Evolutionary conservation across 2,797 vertebrate species (phyloP).

Genomic region (Brachyrhaphis roseni): DNA sequence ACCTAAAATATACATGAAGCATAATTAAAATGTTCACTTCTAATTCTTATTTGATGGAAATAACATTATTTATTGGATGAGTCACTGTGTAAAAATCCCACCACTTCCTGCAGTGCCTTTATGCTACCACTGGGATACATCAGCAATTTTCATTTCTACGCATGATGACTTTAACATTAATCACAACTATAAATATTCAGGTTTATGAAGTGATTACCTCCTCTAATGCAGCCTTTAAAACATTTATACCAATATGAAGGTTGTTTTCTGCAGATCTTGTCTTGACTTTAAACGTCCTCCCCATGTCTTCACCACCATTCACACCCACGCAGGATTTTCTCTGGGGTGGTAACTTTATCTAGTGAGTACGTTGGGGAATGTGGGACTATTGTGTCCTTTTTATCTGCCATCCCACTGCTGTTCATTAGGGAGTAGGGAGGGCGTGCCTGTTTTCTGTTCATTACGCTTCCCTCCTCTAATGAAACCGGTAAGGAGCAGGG

Average conservation of each 20-base stretch:
- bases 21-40: not conserved
- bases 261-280: not conserved
- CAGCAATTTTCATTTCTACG: not conserved
- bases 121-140: not conserved
- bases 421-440: constrained; percentile 17
- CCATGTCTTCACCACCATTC: constrained; percentile 7
- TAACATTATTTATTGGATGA: not conserved
- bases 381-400: constrained; percentile 28
- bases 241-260: not conserved
- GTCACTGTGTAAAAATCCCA: not conserved
- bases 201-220: not conserved
- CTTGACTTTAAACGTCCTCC: not conserved
- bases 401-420: constrained; percentile 5
- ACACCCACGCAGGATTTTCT: constrained; percentile 12
- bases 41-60: not conserved
- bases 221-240: not conserved
- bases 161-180: not conserved
- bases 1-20: not conserved
- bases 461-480: constrained; percentile 15
- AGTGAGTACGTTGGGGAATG: constrained; percentile 22
- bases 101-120: not conserved
- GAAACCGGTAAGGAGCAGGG: constrained; percentile 1
- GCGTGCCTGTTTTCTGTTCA: constrained; percentile 8
- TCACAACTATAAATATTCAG: not conserved
- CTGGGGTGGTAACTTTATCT: constrained; percentile 10